Conservation (phyloP, 2,888 invertebrate species). For the Tetragnatha montana region DNA sequence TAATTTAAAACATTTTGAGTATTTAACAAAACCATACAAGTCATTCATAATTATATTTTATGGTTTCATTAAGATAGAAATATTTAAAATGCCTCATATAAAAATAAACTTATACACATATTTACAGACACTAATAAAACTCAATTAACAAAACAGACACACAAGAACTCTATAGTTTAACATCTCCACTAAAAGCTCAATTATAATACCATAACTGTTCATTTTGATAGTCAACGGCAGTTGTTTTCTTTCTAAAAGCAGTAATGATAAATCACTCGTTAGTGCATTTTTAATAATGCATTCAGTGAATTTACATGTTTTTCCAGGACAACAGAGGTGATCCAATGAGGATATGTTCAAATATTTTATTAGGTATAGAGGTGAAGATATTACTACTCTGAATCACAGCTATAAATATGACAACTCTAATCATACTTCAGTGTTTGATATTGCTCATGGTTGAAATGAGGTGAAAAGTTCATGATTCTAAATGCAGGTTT, state of each 20-base stretch:
- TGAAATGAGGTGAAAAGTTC: background rate
- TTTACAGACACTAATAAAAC: constrained; percentile 48
- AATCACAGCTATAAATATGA: constrained; percentile 46
- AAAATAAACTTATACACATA: constrained; percentile 66
- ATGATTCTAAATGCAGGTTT: background rate
- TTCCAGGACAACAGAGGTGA: background rate
- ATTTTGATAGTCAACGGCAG: constrained; percentile 64
- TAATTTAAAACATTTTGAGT: background rate
- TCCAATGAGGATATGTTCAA: background rate
- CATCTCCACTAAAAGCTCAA: constrained; percentile 58
- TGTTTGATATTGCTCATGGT: constrained; percentile 11
- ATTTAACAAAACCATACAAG: background rate
- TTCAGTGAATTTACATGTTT: background rate
- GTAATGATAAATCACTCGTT: background rate
- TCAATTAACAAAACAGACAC: constrained; percentile 47
- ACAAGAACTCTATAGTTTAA: constrained; percentile 47
- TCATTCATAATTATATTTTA: background rate
- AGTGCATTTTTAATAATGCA: background rate
- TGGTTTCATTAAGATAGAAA: background rate
- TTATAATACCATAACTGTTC: constrained; percentile 53
- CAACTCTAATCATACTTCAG: constrained; percentile 5
- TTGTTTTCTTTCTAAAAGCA: background rate
- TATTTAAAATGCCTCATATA: constrained; percentile 36
- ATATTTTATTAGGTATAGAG: background rate
- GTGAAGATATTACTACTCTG: background rate